Conservation (phyloP, 2,113 vertebrate genomes). For the Corapipo altera region DNA sequence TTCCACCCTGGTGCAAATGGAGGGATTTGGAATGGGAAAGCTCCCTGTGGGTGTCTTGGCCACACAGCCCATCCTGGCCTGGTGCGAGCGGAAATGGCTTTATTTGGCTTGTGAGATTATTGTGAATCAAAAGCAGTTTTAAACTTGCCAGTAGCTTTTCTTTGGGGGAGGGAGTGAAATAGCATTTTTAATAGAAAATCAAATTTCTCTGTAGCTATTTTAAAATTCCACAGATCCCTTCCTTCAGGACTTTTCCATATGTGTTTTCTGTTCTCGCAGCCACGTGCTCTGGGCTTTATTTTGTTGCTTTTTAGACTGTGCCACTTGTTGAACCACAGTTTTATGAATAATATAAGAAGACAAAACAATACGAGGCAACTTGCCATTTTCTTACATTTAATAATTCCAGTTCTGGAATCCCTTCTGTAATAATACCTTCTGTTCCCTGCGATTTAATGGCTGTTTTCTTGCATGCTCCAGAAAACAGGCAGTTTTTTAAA, state of each 20-base stretch:
- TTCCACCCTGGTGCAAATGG: accelerated
- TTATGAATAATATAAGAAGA: background rate
- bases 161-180: background rate
- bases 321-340: background rate
- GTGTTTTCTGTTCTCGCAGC: background rate
- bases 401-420: background rate
- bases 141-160: background rate
- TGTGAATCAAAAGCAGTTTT: background rate
- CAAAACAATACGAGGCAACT: background rate
- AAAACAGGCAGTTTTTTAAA: background rate
- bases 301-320: background rate
- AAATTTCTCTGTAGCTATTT: background rate
- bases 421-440: background rate
- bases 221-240: background rate
- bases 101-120: background rate
- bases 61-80: background rate
- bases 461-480: background rate
- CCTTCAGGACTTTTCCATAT: background rate
- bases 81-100: background rate
- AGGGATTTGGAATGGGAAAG: background rate
- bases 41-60: background rate
- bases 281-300: background rate
- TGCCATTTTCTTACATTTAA: background rate
- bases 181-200: background rate
- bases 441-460: background rate